Evolutionary conservation across 2,888 invertebrate species (phyloP).

Genomic region (Meta bourneti): DNA sequence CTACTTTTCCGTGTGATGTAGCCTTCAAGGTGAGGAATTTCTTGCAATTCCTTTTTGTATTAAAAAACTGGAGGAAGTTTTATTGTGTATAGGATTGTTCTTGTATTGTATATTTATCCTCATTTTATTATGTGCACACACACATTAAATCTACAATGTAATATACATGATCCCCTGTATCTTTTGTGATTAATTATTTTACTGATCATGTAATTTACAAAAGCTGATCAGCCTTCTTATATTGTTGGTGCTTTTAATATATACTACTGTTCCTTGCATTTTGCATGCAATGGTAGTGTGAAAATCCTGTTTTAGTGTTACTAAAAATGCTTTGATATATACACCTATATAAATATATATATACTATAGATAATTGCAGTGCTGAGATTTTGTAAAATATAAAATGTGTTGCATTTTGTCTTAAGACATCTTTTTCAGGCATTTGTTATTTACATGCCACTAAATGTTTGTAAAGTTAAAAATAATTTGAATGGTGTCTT

Average conservation of each 20-base stretch:
- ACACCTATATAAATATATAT: slow-evolving; percentile 59
- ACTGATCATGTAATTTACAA: slow-evolving; percentile 60
- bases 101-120: slow-evolving; percentile 52
- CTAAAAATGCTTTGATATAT: slow-evolving; percentile 59
- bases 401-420: slow-evolving; percentile 60
- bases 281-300: slow-evolving; percentile 71
- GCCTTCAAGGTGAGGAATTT: slow-evolving; percentile 57
- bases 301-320: slow-evolving; percentile 71
- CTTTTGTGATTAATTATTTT: slow-evolving; percentile 49
- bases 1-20: slow-evolving; percentile 50
- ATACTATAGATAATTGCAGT: slow-evolving; percentile 61
- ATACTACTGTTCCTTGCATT: slow-evolving; percentile 70
- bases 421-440: slow-evolving; percentile 67
- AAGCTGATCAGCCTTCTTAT: slow-evolving; percentile 70
- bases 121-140: slow-evolving; percentile 55
- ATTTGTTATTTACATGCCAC: slow-evolving; percentile 72
- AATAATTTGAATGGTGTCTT: slow-evolving; percentile 74
- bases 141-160: slow-evolving; percentile 51
- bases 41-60: slow-evolving; percentile 50
- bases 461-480: slow-evolving; percentile 72
- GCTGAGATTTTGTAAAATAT: slow-evolving; percentile 72
- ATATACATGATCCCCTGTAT: slow-evolving; percentile 57
- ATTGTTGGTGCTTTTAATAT: slow-evolving; percentile 73
- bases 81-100: slow-evolving; percentile 61
- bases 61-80: slow-evolving; percentile 41